Evolutionary conservation across 2,797 vertebrate species (phyloP).

Genomic region (Diplodus sargus): DNA sequence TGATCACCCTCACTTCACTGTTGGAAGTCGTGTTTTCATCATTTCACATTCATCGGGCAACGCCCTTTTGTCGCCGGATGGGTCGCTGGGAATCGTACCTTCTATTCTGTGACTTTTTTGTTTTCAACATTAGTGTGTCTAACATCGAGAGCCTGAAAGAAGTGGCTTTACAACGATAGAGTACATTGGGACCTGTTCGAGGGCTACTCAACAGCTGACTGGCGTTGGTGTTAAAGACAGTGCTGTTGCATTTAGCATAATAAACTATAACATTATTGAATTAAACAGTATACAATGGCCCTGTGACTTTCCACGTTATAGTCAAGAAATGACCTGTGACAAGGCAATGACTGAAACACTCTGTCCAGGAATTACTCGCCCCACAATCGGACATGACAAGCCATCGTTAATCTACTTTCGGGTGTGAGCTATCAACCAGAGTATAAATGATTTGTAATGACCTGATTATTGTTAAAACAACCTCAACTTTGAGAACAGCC

Average conservation of each 20-base stretch:
- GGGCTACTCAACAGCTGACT: background rate
- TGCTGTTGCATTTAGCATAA: no score
- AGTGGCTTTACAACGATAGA: background rate
- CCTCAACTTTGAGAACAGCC: background rate
- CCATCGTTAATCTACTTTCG: constrained; percentile 17
- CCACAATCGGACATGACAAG: background rate
- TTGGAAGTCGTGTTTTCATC: background rate
- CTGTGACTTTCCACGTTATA: background rate
- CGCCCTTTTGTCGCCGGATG: background rate
- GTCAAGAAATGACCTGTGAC: fast-evolving
- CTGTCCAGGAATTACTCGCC: constrained; percentile 31
- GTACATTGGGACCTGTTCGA: background rate
- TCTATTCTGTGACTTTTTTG: fast-evolving
- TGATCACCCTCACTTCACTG: background rate
- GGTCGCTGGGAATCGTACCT: background rate
- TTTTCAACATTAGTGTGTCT: background rate
- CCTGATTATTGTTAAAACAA: background rate
- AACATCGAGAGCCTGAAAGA: background rate
- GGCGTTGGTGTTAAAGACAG: background rate
- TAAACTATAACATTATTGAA: background rate
- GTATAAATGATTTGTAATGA: background rate
- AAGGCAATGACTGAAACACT: constrained; percentile 1
- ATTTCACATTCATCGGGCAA: background rate
- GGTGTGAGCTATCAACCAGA: background rate
- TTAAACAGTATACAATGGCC: fast-evolving